Evolutionary conservation across 2,888 invertebrate species (phyloP), one percentile per base, ranked within the genome.

Genomic region (Epinotia brunnichana): DNA sequence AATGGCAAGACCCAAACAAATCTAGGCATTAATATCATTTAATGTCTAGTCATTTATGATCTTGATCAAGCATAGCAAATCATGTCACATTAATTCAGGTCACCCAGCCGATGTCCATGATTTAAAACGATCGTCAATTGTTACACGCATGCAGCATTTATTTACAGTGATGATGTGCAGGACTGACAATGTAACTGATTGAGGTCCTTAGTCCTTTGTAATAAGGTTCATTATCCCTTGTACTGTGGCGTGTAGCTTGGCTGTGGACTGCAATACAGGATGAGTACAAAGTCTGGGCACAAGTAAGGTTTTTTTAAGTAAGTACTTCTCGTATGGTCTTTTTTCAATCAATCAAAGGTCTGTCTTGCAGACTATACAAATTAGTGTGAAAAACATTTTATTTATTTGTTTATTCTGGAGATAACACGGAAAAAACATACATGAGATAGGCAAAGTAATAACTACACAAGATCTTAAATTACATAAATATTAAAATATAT

Each of bases 81-180:
- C 51, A 24, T 64, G 63, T 69, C 59, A 41, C 7, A 56, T 51
- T 56, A 68, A 69, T 73, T 69, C 21, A 73, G 69, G 69, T 60
- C 69, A 59, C 56, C 24, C 44, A 57, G 51, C 48, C 60, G 41
- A 56, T 66, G 74, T 70, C 53, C 66, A 70, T 57, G 63, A 74
- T 70, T 74, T 63, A 57, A 63, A 70, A 73, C 57, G 61, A 70
- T 67, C 57, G 57, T 71, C 67, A 74, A 71, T 74, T 71, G 66
- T 67, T 66, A 21, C 44, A 61, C 51, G 62, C 57, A 44, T 63
- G 61, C 39, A 35, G 57, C 39, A 53, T 74, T 75, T 81, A 82
- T 83, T 86, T 81, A 82, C 80, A 82, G 81, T 81, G 80, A 83
- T 86, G 86, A 86, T 86, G 87, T 86, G 85, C 56, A 54, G n/a